phyloP scores from a whole-genome alignment of 1,140 invertebrate genomes.

The Rhagoletis zephyria region DNA sequence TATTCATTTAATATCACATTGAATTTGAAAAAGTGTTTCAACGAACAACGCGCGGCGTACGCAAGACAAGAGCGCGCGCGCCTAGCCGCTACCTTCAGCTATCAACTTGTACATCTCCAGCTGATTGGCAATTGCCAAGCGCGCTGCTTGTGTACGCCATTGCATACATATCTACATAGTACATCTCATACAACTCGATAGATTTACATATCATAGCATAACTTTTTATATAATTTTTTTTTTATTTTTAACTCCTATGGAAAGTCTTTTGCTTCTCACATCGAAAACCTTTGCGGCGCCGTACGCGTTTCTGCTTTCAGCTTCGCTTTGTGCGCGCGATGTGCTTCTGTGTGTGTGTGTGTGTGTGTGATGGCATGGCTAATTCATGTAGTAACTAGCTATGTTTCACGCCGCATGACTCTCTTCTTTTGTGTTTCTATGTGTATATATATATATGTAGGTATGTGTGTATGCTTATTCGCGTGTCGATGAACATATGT shows the following conservation, averaged over 20 bases:
- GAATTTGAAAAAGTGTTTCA: conserved; percentile 57
- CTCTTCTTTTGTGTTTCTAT: background rate
- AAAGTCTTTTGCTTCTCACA: conserved; percentile 56
- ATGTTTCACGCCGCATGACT: conserved; percentile 40
- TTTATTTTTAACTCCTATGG: conserved; percentile 55
- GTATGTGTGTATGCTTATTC: conserved; percentile 19
- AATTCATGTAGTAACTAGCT: background rate
- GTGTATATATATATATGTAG: background rate
- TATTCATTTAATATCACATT: conserved; percentile 59
- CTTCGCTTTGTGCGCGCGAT: background rate
- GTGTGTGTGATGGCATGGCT: conserved; percentile 38
- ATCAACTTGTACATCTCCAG: too few species aligned
- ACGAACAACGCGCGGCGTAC: conserved; percentile 22
- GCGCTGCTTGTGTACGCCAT: background rate
- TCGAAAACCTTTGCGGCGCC: background rate
- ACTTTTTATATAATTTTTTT: conserved; percentile 46
- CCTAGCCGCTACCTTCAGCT: too few species aligned
- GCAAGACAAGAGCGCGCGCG: background rate
- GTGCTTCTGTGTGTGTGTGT: background rate
- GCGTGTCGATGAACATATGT: conserved; percentile 42
- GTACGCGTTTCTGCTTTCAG: background rate
- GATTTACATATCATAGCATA: conserved; percentile 17
- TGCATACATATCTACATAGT: conserved; percentile 24
- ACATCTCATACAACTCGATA: conserved; percentile 19
- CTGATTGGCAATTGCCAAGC: background rate